Evolutionary conservation across 1,140 invertebrate genomes (phyloP), one percentile per base, ranked within the genome.

Genomic region (Drosophila subobscura): DNA sequence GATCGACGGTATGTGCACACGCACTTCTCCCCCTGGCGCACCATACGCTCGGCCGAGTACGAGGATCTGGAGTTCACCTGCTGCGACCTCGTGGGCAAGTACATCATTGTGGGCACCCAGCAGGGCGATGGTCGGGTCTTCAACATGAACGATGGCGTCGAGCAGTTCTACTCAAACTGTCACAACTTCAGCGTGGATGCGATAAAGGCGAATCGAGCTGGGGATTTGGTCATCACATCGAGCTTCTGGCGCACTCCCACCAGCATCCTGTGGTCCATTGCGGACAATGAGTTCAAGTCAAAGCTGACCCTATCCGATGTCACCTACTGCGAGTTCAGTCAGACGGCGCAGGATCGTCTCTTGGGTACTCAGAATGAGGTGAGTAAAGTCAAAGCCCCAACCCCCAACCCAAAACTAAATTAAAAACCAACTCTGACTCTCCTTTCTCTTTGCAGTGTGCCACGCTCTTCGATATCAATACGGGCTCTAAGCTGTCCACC

Each of bases 301-400:
- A 95, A 94, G 70, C 93, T 95, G 71, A 91, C 94, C 25, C 94
- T 98, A 68, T 94, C 96, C 75, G 95, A 97, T 46, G 97, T 98
- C 72, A 95, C 97, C 75, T 96, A 97, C 90, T 95, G 97, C 5
- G 97, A 99, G 90, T 99, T 99, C 92, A 96, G 96, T 79, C 98
- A 99, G 92, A 90, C 95, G 47, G 92, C 93, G 0, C 96, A 98
- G 91, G 97, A 98, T 77, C 94, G 95, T 88, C 95, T 98, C 59
- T 95, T 99, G 68, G 96, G 96, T 63, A 97, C 96, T 0, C 95
- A 96, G 91, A 94, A 93, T 23, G 96, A 96, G 92, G 94, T 93
- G 49, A 95, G 96, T 54, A 93, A 92, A 92, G 16, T 2, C 8
- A 20, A 20, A 10, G 5, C 5, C 25, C 25, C 25, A 2, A 5